Evolutionary conservation across 2,113 vertebrate species (phyloP).

Genomic region (Phainopepla nitens): DNA sequence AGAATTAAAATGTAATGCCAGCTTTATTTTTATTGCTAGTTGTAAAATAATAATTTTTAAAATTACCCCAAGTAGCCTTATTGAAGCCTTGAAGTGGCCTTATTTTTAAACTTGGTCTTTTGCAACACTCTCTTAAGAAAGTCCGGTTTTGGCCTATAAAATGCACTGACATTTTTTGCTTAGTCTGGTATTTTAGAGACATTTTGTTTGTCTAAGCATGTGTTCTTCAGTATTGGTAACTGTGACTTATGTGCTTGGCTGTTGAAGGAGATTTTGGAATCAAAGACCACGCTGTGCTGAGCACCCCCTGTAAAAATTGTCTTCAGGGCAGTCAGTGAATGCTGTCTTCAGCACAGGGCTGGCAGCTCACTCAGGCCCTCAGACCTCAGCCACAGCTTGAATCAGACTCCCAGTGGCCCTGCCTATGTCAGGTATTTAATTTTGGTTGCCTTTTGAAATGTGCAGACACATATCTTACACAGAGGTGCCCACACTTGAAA

Average conservation of each 20-base stretch:
- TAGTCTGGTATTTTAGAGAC: not conserved
- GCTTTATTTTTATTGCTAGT: not conserved
- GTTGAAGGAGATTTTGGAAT: not conserved
- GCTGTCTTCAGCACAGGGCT: not conserved
- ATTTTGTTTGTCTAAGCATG: not conserved
- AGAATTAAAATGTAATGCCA: not conserved
- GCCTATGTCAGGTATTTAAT: not conserved
- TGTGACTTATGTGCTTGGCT: not conserved
- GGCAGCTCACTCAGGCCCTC: not conserved
- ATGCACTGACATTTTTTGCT: not conserved
- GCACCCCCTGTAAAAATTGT: not conserved
- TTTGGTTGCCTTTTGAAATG: not conserved
- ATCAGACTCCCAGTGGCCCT: not conserved
- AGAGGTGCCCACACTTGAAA: not conserved
- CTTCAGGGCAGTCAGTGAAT: not conserved
- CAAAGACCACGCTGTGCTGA: not conserved
- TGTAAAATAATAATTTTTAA: not conserved
- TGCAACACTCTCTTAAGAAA: not conserved
- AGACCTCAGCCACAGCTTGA: not conserved
- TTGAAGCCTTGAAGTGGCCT: not conserved
- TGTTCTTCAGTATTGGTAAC: fast-evolving
- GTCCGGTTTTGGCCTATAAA: not conserved
- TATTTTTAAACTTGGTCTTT: not conserved
- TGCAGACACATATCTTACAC: not conserved
- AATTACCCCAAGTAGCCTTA: not conserved